phyloP scores from a whole-genome alignment of 2,888 invertebrate genomes.

The Cabera pusaria region DNA sequence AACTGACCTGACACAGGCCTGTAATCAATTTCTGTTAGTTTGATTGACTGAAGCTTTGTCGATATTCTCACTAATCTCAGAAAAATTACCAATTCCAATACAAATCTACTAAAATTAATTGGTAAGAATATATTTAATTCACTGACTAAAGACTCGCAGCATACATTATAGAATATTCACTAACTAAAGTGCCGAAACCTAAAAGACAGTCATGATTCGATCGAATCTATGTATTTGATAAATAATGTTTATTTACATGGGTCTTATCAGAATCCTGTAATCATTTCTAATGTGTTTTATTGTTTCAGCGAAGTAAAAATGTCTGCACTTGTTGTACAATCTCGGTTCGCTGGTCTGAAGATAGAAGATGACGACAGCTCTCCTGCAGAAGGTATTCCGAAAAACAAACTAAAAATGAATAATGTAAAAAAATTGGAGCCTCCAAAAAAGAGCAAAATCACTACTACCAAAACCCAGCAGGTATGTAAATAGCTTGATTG shows the following conservation, averaged over 20 bases:
- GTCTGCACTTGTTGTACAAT: conserved; percentile 87
- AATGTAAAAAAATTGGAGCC: conserved; percentile 59
- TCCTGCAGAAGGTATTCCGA: conserved; percentile 42
- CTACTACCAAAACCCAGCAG: conserved; percentile 56
- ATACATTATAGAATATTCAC: too few species aligned
- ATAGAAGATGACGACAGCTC: conserved; percentile 87
- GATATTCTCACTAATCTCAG: conserved; percentile 32
- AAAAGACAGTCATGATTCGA: too few species aligned
- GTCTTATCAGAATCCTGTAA: too few species aligned
- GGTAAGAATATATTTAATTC: neutral
- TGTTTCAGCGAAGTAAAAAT: conserved; percentile 51
- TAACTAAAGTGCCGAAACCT: too few species aligned
- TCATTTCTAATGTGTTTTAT: conserved; percentile 6
- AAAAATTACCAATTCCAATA: conserved; percentile 20
- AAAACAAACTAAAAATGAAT: conserved; percentile 66
- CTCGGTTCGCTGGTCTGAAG: conserved; percentile 89
- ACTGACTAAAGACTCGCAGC: too few species aligned
- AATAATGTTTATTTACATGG: conserved; percentile 7
- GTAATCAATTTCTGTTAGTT: conserved; percentile 20
- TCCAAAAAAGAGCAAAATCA: conserved; percentile 51
- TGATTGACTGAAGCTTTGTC: conserved; percentile 14
- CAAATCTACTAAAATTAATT: conserved; percentile 13
- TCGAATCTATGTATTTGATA: too few species aligned
- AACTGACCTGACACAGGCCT: too few species aligned
- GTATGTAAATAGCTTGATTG: too few species aligned